Base-by-base conservation (phyloP, 2,113 vertebrate species). In the Xerus inauris region DNA sequence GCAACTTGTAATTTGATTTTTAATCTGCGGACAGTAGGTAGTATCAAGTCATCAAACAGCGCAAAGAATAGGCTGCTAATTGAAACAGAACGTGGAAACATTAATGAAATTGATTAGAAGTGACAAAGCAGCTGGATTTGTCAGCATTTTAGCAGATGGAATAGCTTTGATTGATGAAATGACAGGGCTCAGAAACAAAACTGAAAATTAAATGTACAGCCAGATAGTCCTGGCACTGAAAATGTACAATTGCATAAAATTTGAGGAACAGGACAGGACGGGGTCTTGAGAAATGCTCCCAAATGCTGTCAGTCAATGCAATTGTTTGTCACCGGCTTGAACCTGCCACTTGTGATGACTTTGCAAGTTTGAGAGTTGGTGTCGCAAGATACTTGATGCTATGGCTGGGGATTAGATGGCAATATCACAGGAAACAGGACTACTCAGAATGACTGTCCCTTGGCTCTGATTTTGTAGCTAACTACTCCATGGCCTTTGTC, bases 71-170 rank as follows among this genome's bases (percentile, higher is more conserved):
- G 96, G 76, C 49, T 0, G 11, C 93, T 98, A 96, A 86, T 98
- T 96, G 32, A 92, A 97, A 97, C 0, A 0, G 94, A 96, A 97
- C 17, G 1, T 45, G 93, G 91, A 97, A 90, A 87, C 87, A 82
- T 97, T 97, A 96, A 87, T 77, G 95, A 95, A 96, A 97, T 84
- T 97, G 91, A 98, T 97, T 88, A 96, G 90, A 97, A 97, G 79
- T 84, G 96, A 96, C 90, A 97, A 95, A 97, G 96, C 84, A 89
- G 65, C 83, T 93, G 94, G 89, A 91, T 94, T 93, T 89, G 96
- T 92, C 95, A 87, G 96, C 92, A 71, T 97, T 96, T 96, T 45
- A 76, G 96, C 96, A 96, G 91, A 96, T 95, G 90, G 95, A 97
- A 87, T 79, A 87, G 96, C 83, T 97, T 49, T 72, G 96, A 85